Evolutionary conservation across 2,797 vertebrate species (phyloP).

Genomic region (Buceros bicornis): DNA sequence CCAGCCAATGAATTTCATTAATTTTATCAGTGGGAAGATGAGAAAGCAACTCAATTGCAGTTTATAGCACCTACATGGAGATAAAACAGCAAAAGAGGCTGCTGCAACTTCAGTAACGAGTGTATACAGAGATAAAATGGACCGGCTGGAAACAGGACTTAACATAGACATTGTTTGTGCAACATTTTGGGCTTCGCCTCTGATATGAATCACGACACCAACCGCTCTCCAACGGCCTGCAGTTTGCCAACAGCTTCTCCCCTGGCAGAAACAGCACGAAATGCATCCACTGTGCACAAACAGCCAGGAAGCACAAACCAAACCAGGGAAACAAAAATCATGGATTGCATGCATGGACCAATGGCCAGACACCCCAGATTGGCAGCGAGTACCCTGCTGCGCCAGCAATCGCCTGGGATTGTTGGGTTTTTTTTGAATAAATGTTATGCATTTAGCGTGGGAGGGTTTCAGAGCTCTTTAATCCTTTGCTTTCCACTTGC

Average conservation of each 20-base stretch:
- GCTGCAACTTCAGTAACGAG: neutral
- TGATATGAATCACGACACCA: neutral
- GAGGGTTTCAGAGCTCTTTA: neutral
- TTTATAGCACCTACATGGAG: neutral
- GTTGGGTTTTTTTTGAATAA: neutral
- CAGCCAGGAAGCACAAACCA: neutral
- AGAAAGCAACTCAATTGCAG: neutral
- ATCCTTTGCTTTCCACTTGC: neutral
- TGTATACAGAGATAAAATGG: neutral
- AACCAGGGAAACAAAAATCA: rapidly evolving
- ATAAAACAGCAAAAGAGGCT: neutral
- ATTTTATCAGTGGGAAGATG: neutral
- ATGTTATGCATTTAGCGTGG: rapidly evolving
- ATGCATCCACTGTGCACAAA: neutral
- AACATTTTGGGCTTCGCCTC: neutral
- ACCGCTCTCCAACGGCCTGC: neutral
- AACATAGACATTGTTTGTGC: neutral
- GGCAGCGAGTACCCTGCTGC: neutral
- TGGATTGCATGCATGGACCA: rapidly evolving
- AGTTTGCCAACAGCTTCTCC: neutral
- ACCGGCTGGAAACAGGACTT: neutral
- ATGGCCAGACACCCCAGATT: neutral
- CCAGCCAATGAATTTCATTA: neutral
- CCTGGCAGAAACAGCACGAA: neutral
- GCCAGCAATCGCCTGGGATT: neutral